Conservation (phyloP, 2,113 vertebrate species). For the Takifugu bimaculatus region DNA sequence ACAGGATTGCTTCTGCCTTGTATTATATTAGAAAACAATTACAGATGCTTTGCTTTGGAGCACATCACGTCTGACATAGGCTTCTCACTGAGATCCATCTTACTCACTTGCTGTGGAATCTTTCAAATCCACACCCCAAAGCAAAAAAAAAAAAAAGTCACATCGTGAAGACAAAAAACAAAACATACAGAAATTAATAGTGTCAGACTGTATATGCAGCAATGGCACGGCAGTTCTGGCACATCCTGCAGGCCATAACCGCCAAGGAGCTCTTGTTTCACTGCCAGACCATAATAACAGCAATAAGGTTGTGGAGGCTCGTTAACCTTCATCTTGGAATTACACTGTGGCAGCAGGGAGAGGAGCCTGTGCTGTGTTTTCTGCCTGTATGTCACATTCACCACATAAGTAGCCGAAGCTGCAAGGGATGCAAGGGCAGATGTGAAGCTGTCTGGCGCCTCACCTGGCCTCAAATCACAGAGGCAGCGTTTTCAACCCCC, state of each 20-base stretch:
- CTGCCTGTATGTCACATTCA: constrained; percentile 36
- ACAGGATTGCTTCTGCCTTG: not conserved
- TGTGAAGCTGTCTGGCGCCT: constrained; percentile 10
- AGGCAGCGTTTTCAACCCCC: too few relatives aligned
- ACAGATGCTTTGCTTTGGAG: constrained; percentile 6
- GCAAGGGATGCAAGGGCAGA: constrained; percentile 2
- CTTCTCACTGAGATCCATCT: constrained; percentile 30
- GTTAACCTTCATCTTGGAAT: constrained; percentile 70
- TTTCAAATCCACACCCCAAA: constrained; percentile 57
- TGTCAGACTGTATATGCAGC: constrained; percentile 20
- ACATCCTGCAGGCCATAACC: constrained; percentile 44
- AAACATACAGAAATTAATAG: not conserved
- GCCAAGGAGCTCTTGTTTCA: constrained; percentile 53
- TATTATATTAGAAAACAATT: constrained; percentile 4
- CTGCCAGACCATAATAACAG: constrained; percentile 66
- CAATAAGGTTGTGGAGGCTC: constrained; percentile 59
- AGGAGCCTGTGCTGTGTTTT: constrained; percentile 44
- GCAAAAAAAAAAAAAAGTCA: constrained; percentile 14
- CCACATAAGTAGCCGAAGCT: constrained; percentile 15
- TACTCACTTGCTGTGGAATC: constrained; percentile 47
- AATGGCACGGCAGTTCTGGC: constrained; percentile 38
- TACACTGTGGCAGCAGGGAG: constrained; percentile 57
- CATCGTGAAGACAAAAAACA: constrained; percentile 29
- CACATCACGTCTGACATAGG: constrained; percentile 39
- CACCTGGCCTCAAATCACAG: not conserved